phyloP scores from a whole-genome alignment of 2,113 vertebrate genomes.

The Ciconia maguari region DNA sequence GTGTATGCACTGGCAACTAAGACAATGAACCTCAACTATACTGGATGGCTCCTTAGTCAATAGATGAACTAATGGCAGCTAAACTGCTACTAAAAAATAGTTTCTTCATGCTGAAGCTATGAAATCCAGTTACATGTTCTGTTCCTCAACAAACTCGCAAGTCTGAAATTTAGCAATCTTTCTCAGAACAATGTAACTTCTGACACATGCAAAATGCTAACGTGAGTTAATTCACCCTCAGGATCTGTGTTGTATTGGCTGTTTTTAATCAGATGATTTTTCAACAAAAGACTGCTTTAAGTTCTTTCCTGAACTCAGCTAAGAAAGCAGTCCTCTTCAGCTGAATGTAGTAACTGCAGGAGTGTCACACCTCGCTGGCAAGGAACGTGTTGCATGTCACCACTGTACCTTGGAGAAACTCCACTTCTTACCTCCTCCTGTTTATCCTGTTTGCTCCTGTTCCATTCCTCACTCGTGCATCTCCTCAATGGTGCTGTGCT shows the following conservation, averaged over 20 bases:
- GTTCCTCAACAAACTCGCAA: constrained; percentile 44
- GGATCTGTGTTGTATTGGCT: constrained; percentile 52
- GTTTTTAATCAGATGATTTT: constrained; percentile 48
- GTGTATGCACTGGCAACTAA: constrained; percentile 76
- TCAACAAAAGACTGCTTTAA: constrained; percentile 57
- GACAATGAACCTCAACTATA: constrained; percentile 75
- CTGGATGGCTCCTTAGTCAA: constrained; percentile 69
- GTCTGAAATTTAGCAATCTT: constrained; percentile 47
- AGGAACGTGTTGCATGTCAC: constrained; percentile 58
- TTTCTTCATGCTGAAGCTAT: constrained; percentile 66
- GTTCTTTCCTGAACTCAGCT: constrained; percentile 45
- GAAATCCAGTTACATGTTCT: constrained; percentile 37
- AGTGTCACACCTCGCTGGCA: constrained; percentile 24
- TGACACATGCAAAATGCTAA: constrained; percentile 53
- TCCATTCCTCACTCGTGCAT: constrained; percentile 32
- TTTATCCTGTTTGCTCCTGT: constrained; percentile 13
- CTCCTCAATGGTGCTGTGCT: constrained; percentile 66
- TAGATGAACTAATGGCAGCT: constrained; percentile 76
- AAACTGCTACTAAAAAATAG: constrained; percentile 69
- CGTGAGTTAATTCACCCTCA: constrained; percentile 59
- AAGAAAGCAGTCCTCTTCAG: constrained; percentile 51
- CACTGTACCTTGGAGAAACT: constrained; percentile 51
- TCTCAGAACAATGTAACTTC: constrained; percentile 61
- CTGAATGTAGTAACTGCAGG: constrained; percentile 47
- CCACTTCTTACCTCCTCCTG: constrained; percentile 46